Conservation (phyloP, 2,113 vertebrate genomes). For the Rhinolophus sinicus region DNA sequence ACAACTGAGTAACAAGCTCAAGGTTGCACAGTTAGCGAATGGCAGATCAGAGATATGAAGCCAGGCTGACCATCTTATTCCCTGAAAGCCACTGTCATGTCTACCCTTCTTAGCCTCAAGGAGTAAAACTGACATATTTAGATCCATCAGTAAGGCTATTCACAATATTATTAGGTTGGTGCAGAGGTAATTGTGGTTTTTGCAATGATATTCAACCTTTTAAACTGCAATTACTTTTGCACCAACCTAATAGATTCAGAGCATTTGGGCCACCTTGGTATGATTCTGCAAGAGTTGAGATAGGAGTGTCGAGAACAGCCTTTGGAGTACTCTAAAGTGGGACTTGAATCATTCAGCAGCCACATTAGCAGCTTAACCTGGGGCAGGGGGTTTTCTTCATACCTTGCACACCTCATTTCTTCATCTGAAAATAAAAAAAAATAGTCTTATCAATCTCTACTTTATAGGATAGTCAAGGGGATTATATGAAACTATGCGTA, state of each 20-base stretch:
- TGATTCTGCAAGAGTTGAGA: neutral
- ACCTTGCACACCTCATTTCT: neutral
- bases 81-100: neutral
- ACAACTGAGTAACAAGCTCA: neutral
- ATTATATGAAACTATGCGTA: neutral
- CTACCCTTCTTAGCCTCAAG: neutral
- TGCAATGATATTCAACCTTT: too few relatives aligned
- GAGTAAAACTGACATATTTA: neutral
- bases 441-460: neutral
- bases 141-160: neutral
- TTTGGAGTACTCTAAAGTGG: neutral
- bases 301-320: neutral
- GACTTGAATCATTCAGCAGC: neutral
- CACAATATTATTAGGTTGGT: neutral
- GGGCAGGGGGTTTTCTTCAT: neutral
- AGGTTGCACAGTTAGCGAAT: neutral
- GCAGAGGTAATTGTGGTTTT: too few relatives aligned
- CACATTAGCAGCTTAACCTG: neutral
- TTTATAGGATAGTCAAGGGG: neutral
- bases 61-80: neutral
- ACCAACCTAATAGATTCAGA: neutral
- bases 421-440: neutral
- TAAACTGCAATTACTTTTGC: too few relatives aligned
- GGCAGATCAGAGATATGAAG: neutral
- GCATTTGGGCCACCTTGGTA: neutral